These are phyloP conservation scores for Myiotriccus ornatus DNA, from an alignment of 2,797 vertebrate genomes.

Conservation along the genomic window DNA sequence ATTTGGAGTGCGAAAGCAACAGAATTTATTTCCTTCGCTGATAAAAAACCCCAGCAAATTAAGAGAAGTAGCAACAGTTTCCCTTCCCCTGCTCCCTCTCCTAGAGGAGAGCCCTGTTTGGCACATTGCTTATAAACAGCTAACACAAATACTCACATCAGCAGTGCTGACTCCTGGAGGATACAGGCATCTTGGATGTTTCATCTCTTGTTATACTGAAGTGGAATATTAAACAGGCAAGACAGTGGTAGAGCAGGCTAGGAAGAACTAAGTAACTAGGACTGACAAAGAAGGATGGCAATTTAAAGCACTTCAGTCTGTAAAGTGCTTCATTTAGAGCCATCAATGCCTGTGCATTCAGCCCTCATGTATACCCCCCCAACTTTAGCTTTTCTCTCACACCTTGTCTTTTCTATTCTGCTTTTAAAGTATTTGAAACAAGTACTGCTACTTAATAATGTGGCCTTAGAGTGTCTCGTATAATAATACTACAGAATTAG, in stretches of 20 bases:
- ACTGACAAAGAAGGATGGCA: background rate
- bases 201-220: conserved; percentile 50
- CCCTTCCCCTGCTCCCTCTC: background rate
- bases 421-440: background rate
- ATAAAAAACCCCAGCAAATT: background rate
- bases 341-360: background rate
- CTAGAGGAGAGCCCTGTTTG: background rate
- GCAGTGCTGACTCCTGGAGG: conserved; percentile 22
- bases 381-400: background rate
- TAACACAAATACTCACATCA: conserved; percentile 31
- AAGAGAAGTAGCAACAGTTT: background rate
- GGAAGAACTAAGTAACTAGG: background rate
- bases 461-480: background rate
- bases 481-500: background rate
- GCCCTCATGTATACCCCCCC: background rate
- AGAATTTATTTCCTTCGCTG: background rate
- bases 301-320: conserved; percentile 1
- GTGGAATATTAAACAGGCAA: conserved; percentile 57
- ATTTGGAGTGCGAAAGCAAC: background rate
- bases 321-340: conserved; percentile 10
- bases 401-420: background rate
- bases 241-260: background rate
- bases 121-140: background rate
- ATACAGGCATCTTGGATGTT: conserved; percentile 34
- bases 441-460: background rate